These are phyloP conservation scores for Palloptera scutellata DNA, from an alignment of 2,888 invertebrate genomes.

Conservation along the genomic window DNA sequence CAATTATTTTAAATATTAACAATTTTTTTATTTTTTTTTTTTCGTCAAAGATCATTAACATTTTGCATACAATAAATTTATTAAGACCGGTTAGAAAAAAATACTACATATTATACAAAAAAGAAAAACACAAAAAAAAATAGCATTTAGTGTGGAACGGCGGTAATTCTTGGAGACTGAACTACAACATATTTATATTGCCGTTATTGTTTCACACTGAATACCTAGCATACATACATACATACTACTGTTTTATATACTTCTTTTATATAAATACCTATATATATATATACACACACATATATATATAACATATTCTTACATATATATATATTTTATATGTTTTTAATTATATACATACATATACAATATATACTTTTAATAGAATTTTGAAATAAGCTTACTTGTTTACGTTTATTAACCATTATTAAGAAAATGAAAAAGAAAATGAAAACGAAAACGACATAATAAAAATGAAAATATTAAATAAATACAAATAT, in stretches of 20 bases:
- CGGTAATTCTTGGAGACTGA: conserved; percentile 64
- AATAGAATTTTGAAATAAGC: conserved; percentile 8
- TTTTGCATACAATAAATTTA: conserved; percentile 1
- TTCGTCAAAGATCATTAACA: not conserved
- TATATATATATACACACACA: conserved; percentile 17
- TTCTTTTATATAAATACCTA: not conserved
- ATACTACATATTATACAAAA: not conserved
- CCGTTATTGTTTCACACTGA: conserved; percentile 47
- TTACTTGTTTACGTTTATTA: not conserved
- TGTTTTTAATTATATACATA: conserved; percentile 21
- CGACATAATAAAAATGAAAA: not conserved
- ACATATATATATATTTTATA: conserved; percentile 1
- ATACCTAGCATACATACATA: conserved; percentile 34
- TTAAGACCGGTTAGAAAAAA: not conserved
- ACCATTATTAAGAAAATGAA: too few relatives aligned
- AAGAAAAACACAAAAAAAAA: too few relatives aligned
- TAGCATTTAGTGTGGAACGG: conserved; percentile 37
- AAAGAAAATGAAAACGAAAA: not conserved
- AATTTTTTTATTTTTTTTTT: conserved; percentile 19
- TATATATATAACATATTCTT: conserved; percentile 15
- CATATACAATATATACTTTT: not conserved
- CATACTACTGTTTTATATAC: conserved; percentile 6
- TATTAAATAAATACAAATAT: not conserved
- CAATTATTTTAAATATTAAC: too few relatives aligned
- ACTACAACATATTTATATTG: conserved; percentile 64